These are phyloP conservation scores for Columba janthina DNA, from an alignment of 2,113 vertebrate species.

Conservation along the genomic window DNA sequence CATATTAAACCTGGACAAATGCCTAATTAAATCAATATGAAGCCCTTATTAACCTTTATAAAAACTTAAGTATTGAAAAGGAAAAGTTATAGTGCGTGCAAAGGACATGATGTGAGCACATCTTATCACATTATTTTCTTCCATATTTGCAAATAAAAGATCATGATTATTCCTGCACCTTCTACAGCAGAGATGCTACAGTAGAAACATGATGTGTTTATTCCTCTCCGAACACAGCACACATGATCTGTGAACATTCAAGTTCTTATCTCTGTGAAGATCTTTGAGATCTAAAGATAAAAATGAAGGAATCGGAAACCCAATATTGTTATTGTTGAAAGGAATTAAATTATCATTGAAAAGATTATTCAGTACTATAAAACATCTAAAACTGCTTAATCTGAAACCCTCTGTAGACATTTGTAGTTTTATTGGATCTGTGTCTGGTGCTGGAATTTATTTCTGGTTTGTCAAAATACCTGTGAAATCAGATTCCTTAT, in stretches of 20 bases:
- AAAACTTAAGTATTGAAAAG: neutral
- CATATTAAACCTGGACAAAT: neutral
- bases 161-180: neutral
- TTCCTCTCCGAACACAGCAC: neutral
- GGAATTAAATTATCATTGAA: neutral
- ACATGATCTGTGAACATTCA: neutral
- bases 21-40: neutral
- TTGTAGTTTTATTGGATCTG: neutral
- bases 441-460: neutral
- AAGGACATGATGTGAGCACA: neutral
- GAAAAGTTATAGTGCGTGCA: neutral
- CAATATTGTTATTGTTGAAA: neutral
- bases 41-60: neutral
- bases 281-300: neutral
- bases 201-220: neutral
- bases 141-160: neutral
- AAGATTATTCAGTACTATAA: neutral
- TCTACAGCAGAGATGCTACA: neutral
- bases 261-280: neutral
- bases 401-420: neutral
- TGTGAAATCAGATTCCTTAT: neutral
- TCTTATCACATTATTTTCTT: neutral
- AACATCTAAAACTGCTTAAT: neutral
- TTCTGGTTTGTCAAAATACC: neutral
- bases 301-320: neutral